These are phyloP conservation scores for Cricetomys ansorgei DNA, from an alignment of 2,113 vertebrate genomes.

Conservation along the genomic window DNA sequence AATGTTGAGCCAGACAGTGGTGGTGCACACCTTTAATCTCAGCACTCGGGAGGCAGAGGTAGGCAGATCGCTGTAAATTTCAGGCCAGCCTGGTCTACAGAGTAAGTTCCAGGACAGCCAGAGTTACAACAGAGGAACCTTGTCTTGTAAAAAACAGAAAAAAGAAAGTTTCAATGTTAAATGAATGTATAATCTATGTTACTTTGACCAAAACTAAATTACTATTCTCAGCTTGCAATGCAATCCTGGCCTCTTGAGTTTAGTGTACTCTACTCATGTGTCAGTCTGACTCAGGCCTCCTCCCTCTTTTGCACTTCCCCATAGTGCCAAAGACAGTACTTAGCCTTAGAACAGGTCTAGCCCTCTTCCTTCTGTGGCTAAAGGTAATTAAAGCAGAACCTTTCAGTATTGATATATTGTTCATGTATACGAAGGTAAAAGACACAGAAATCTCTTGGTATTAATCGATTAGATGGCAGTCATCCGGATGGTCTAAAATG, in stretches of 20 bases:
- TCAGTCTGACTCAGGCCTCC: not conserved
- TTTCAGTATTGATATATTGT: not conserved
- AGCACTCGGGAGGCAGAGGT: no score
- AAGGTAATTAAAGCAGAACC: constrained; percentile 13
- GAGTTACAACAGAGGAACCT: no score
- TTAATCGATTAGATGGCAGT: not conserved
- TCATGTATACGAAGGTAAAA: not conserved
- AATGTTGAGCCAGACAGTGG: no score
- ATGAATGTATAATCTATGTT: not conserved
- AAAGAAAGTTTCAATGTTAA: no score
- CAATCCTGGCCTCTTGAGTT: not conserved
- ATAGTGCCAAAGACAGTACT: not conserved
- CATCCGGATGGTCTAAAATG: not conserved
- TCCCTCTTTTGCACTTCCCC: not conserved
- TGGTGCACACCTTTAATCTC: no score
- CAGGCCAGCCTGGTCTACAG: no score
- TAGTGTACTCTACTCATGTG: not conserved
- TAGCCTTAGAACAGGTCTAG: not conserved
- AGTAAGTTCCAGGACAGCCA: no score
- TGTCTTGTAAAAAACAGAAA: no score
- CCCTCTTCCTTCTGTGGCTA: not conserved
- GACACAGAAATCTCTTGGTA: not conserved
- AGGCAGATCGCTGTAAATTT: no score
- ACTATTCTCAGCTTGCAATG: not conserved
- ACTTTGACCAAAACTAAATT: constrained; percentile 19